Percentiles rank a stretch among this genome's conserved stretches.
Conservation (phyloP, 92 coral and sea anemone genomes). For the Umimayanthus chanpuru region DNA sequence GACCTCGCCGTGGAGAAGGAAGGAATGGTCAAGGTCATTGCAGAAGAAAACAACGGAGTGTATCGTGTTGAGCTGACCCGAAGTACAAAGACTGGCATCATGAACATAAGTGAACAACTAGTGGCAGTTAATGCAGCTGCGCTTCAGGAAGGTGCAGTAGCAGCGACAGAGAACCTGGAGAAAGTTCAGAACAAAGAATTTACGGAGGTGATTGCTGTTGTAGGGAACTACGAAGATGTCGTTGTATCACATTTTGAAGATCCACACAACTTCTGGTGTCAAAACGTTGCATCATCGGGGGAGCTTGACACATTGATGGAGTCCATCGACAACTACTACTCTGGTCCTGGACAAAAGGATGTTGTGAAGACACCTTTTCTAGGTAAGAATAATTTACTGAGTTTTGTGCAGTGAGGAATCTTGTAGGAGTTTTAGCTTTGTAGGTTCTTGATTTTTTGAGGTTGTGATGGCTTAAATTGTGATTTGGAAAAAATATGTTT, state of each 20-base stretch:
- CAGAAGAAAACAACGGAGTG: slow-evolving; percentile 66
- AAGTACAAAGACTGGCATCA: slow-evolving; percentile 56
- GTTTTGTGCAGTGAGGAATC: background rate
- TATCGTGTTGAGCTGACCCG: slow-evolving; percentile 74
- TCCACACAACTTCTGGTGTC: slow-evolving; percentile 94
- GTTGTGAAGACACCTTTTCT: slow-evolving; percentile 56
- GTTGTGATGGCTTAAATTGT: background rate
- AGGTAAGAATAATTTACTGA: slow-evolving; percentile 50
- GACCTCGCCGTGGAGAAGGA: slow-evolving; percentile 79
- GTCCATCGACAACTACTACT: slow-evolving; percentile 66
- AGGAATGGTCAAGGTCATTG: slow-evolving; percentile 69
- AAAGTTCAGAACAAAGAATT: slow-evolving; percentile 61
- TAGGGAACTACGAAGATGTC: slow-evolving; percentile 90
- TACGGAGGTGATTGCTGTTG: slow-evolving; percentile 53
- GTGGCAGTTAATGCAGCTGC: slow-evolving; percentile 70
- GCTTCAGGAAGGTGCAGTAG: slow-evolving; percentile 63
- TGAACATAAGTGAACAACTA: slow-evolving; percentile 80
- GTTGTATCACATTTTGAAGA: slow-evolving; percentile 77
- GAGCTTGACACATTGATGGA: slow-evolving; percentile 82
- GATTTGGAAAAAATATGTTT: too few species aligned
- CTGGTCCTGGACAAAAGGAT: slow-evolving; percentile 48
- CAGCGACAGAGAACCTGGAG: slow-evolving; percentile 66
- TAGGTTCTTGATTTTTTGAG: background rate
- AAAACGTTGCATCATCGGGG: slow-evolving; percentile 60
- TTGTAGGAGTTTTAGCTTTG: too few species aligned